phyloP scores from a whole-genome alignment of 1,140 invertebrate species.

The Magallana gigas region DNA sequence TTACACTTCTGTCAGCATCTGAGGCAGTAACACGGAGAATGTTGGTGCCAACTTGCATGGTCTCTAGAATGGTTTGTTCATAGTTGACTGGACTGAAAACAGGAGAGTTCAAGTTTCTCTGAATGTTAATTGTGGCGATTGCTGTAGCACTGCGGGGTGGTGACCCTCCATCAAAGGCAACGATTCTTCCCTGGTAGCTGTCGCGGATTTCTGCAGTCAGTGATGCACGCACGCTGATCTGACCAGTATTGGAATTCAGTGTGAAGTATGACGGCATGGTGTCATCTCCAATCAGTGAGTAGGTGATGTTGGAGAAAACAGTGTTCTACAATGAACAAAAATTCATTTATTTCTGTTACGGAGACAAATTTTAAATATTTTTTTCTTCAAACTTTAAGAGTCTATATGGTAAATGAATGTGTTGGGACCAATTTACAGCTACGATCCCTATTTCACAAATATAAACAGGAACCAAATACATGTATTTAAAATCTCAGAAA shows the following conservation, averaged over 20 bases:
- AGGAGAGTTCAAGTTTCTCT: slow-evolving; percentile 66
- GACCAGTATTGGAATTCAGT: slow-evolving; percentile 50
- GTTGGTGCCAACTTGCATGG: slow-evolving; percentile 51
- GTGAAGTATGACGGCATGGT: slow-evolving; percentile 58
- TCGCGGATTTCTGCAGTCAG: slow-evolving; percentile 51
- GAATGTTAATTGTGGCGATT: slow-evolving; percentile 65
- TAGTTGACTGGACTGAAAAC: slow-evolving; percentile 61
- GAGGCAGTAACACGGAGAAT: slow-evolving; percentile 65
- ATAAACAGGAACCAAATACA: too few relatives aligned
- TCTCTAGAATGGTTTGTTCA: slow-evolving; percentile 64
- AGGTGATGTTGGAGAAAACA: slow-evolving; percentile 61
- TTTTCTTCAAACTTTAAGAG: too few relatives aligned
- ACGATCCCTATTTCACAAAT: too few relatives aligned
- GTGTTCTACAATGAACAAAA: slow-evolving; percentile 40
- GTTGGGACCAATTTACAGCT: too few relatives aligned
- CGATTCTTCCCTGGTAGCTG: slow-evolving; percentile 50
- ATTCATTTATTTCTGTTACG: too few relatives aligned
- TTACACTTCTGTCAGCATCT: slow-evolving; percentile 65
- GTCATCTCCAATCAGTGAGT: slow-evolving; percentile 64
- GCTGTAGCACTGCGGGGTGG: slow-evolving; percentile 50
- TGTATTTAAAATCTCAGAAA: too few relatives aligned
- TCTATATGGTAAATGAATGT: too few relatives aligned
- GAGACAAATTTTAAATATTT: too few relatives aligned
- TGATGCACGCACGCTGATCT: slow-evolving; percentile 51
- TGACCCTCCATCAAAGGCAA: slow-evolving; percentile 57